Conservation (phyloP, 2,797 vertebrate species). For the Poeciliopsis gracilis region DNA sequence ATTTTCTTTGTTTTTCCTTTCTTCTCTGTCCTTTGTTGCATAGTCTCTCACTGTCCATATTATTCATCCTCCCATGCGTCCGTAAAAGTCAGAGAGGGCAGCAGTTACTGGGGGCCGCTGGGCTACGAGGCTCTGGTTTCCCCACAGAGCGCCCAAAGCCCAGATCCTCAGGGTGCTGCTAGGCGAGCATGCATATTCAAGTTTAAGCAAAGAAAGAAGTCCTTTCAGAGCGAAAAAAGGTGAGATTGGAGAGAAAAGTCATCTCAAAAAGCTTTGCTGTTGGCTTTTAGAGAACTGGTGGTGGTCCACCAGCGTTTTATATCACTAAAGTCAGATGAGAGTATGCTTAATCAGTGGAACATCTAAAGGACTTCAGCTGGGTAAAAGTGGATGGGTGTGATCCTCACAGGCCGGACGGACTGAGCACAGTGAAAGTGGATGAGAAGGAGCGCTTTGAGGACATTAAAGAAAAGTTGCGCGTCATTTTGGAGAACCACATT, state of each 20-base stretch:
- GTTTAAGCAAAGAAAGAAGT: conserved; percentile 97
- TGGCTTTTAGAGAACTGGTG: conserved; percentile 26
- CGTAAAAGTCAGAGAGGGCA: conserved; percentile 95
- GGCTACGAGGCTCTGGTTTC: conserved; percentile 74
- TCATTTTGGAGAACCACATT: conserved; percentile 98
- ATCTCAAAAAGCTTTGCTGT: conserved; percentile 31
- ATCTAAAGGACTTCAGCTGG: conserved; percentile 23
- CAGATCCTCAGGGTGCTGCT: conserved; percentile 84
- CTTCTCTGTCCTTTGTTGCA: conserved; percentile 77
- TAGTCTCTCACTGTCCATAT: conserved; percentile 83
- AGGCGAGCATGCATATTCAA: conserved; percentile 94
- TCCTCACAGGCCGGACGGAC: conserved; percentile 91
- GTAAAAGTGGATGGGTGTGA: conserved; percentile 55
- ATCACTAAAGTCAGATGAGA: conserved; percentile 21
- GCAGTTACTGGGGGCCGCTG: conserved; percentile 89
- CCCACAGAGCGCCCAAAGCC: conserved; percentile 81
- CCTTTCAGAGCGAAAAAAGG: conserved; percentile 89
- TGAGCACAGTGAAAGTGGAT: conserved; percentile 97
- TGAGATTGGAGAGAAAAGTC: conserved; percentile 79
- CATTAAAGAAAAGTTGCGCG: conserved; percentile 97
- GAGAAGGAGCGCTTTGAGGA: conserved; percentile 99
- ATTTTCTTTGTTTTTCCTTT: conserved; percentile 74
- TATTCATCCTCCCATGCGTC: conserved; percentile 85
- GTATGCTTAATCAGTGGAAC: conserved; percentile 31
- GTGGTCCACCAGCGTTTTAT: conserved; percentile 26